A percentile compares a stretch with the other conserved stretches of the same genome.
These are phyloP conservation scores for Silurus glanis DNA, from an alignment of 2,113 vertebrate genomes.

Conservation along the genomic window DNA sequence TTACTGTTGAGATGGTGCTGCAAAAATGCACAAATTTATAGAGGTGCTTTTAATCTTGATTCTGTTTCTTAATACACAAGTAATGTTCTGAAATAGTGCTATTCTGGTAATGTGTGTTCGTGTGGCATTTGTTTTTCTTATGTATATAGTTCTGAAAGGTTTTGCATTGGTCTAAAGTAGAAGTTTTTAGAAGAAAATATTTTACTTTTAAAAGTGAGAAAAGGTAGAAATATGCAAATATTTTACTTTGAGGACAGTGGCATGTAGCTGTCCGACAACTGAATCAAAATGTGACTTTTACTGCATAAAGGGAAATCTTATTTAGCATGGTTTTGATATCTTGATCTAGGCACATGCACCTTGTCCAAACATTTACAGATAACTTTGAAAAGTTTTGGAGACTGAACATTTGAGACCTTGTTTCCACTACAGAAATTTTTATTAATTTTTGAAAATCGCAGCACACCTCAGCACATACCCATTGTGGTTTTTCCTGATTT, in stretches of 20 bases:
- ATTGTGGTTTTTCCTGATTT: background rate
- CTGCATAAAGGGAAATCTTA: background rate
- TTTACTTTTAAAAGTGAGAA: background rate
- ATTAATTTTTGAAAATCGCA: background rate
- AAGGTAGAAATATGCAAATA: background rate
- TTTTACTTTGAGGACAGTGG: background rate
- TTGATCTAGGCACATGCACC: background rate
- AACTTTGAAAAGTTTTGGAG: background rate
- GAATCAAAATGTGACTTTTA: background rate
- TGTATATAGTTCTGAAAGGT: background rate
- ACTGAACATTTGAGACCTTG: background rate
- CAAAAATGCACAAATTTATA: background rate
- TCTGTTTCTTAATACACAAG: background rate
- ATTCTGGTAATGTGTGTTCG: background rate
- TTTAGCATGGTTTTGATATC: background rate
- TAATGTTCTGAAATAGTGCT: background rate
- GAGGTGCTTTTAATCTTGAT: background rate
- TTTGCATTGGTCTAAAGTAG: background rate
- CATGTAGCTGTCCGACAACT: background rate
- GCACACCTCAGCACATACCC: background rate
- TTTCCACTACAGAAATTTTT: background rate
- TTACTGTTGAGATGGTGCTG: background rate
- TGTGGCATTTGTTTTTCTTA: background rate
- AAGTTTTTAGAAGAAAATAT: background rate
- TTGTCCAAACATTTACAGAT: background rate